Evolutionary conservation across 1,140 invertebrate genomes (phyloP).

Genomic region (Caenorhabditis brenneri): DNA sequence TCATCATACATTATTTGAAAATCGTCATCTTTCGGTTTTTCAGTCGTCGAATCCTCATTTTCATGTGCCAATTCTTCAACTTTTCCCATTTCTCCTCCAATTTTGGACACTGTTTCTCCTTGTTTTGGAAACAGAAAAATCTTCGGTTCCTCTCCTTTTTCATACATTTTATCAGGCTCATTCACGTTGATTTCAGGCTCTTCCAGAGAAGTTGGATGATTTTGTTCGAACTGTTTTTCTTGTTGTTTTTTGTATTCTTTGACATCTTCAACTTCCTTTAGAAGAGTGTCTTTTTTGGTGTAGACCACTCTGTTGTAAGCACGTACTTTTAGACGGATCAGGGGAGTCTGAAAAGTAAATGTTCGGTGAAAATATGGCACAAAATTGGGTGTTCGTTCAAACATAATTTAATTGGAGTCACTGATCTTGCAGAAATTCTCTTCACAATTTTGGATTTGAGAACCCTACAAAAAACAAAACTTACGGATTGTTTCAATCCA

Average conservation of each 20-base stretch:
- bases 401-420: too few relatives aligned
- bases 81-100: not conserved
- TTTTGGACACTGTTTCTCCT: not conserved
- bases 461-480: not conserved
- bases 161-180: constrained; percentile 32
- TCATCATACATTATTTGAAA: constrained; percentile 27
- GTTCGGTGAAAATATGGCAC: too few relatives aligned
- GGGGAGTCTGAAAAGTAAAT: not conserved
- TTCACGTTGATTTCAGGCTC: not conserved
- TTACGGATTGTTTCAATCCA: not conserved
- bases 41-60: not conserved
- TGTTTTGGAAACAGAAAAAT: constrained; percentile 16
- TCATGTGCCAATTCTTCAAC: not conserved
- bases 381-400: too few relatives aligned
- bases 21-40: constrained; percentile 12
- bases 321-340: not conserved
- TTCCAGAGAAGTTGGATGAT: not conserved
- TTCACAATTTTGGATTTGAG: too few relatives aligned
- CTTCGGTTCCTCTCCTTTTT: constrained; percentile 25
- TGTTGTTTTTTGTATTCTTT: not conserved
- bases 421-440: too few relatives aligned
- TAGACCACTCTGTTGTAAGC: constrained; percentile 14
- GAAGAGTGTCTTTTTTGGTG: constrained; percentile 12
- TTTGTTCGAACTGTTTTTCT: constrained; percentile 3
- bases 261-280: not conserved